Percentiles rank a stretch among this genome's conserved stretches.
phyloP scores from a whole-genome alignment of 2,888 invertebrate genomes.

The Mechanitis messenoides region DNA sequence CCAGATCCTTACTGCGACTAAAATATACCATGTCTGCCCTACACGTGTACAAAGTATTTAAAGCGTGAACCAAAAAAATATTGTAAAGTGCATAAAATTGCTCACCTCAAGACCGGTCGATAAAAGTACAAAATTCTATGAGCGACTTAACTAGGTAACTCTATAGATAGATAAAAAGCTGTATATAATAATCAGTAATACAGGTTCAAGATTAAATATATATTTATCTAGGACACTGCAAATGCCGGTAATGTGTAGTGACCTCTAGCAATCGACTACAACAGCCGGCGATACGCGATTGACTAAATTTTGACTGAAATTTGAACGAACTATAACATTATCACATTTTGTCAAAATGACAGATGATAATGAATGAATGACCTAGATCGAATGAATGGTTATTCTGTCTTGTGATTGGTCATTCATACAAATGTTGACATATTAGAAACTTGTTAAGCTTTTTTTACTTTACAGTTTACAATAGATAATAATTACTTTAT shows the following conservation, averaged over 20 bases:
- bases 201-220: slow-evolving; percentile 35
- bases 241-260: slow-evolving; percentile 63
- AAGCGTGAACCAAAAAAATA: slow-evolving; percentile 37
- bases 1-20: neutral
- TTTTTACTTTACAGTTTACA: too few species aligned
- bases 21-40: slow-evolving; percentile 34
- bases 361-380: neutral
- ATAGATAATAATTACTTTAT: too few species aligned
- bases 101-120: slow-evolving; percentile 61
- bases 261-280: slow-evolving; percentile 60
- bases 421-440: too few species aligned
- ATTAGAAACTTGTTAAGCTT: too few species aligned
- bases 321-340: slow-evolving; percentile 1
- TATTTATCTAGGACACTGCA: slow-evolving; percentile 44
- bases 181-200: slow-evolving; percentile 40
- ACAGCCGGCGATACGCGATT: slow-evolving; percentile 57
- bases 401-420: slow-evolving; percentile 10
- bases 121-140: slow-evolving; percentile 49
- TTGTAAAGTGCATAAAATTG: slow-evolving; percentile 41
- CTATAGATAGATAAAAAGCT: slow-evolving; percentile 42
- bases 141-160: slow-evolving; percentile 51
- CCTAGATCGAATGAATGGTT: slow-evolving; percentile 2
- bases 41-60: slow-evolving; percentile 48
- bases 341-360: too few species aligned
- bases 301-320: slow-evolving; percentile 41